Evolutionary conservation across 2,797 vertebrate species (phyloP).

Genomic region (Chelmon rostratus): DNA sequence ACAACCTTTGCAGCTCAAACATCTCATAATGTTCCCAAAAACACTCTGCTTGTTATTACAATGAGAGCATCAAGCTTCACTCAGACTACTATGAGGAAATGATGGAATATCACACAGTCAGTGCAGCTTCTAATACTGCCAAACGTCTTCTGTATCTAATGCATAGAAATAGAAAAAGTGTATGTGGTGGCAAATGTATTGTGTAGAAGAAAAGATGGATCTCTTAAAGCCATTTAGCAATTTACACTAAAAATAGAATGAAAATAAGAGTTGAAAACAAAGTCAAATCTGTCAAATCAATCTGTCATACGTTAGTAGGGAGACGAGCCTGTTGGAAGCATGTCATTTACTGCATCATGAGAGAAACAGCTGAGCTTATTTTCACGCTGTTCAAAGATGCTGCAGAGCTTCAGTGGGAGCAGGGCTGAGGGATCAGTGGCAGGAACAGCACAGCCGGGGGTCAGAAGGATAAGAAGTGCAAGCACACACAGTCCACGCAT

Average conservation of each 20-base stretch:
- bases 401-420: not conserved
- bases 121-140: not conserved
- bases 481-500: not conserved
- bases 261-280: not conserved
- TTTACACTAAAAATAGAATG: not conserved
- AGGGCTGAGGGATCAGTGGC: not conserved
- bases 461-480: constrained; percentile 5
- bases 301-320: not conserved
- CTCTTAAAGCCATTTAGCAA: not conserved
- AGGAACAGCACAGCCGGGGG: constrained; percentile 1
- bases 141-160: not conserved
- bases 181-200: not conserved
- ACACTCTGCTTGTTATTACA: constrained; percentile 29
- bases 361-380: not conserved
- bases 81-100: not conserved
- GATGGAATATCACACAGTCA: constrained; percentile 21
- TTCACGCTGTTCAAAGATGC: not conserved
- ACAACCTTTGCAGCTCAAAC: not conserved
- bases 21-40: constrained; percentile 20
- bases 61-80: constrained; percentile 7
- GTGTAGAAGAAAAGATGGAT: not conserved
- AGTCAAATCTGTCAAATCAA: not conserved
- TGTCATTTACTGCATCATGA: not conserved
- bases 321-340: not conserved
- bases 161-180: constrained; percentile 9